Percentiles rank a stretch among this genome's conserved stretches.
These are phyloP conservation scores for Sipha flava DNA, from an alignment of 1,140 invertebrate species.

Conservation along the genomic window DNA sequence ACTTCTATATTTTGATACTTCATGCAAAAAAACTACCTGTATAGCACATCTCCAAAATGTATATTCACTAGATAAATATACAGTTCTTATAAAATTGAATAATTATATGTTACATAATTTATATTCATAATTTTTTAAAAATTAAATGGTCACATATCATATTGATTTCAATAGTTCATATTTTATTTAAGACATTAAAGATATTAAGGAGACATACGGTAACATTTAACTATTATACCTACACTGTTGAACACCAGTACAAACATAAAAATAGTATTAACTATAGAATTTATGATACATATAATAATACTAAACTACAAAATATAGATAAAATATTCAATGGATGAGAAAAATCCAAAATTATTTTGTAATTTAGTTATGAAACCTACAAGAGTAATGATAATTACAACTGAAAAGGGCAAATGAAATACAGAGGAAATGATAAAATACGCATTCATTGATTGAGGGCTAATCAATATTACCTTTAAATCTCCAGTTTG, in stretches of 20 bases:
- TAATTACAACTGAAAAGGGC: constrained; percentile 11
- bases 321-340: background rate
- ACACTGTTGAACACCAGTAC: no score
- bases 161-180: no score
- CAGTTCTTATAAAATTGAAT: no score
- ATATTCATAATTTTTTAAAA: no score
- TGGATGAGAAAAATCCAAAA: background rate
- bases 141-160: no score
- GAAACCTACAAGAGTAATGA: constrained; percentile 10
- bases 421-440: constrained; percentile 4
- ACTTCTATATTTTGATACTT: no score
- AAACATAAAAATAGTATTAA: background rate
- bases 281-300: background rate
- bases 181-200: no score
- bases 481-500: constrained; percentile 22
- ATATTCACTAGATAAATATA: no score
- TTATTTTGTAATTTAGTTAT: background rate
- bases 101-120: no score
- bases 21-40: no score
- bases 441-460: constrained; percentile 4
- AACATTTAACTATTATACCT: background rate
- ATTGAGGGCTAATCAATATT: constrained; percentile 1
- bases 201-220: no score
- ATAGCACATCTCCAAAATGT: no score
- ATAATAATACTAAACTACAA: background rate